Evolutionary conservation across 2,888 invertebrate genomes (phyloP).

Genomic region (Drosophila fungiperda): DNA sequence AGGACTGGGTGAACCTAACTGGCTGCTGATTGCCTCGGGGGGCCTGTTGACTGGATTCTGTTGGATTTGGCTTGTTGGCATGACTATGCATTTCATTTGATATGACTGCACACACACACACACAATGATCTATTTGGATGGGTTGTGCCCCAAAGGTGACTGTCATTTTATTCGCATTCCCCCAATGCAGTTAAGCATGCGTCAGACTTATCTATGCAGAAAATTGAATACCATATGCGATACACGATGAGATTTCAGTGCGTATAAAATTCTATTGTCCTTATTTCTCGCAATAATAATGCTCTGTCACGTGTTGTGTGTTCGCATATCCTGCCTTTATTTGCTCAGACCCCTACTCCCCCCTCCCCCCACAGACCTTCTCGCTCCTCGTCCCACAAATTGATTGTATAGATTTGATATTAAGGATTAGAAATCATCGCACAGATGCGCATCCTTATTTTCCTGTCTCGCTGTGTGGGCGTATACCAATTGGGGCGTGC

Average conservation of each 20-base stretch:
- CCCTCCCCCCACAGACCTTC: no score
- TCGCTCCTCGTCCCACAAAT: constrained; percentile 54
- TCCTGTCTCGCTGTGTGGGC: constrained; percentile 8
- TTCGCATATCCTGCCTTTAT: background rate
- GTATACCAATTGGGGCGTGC: background rate
- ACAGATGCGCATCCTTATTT: constrained; percentile 53
- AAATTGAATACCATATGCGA: constrained; percentile 71
- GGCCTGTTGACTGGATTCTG: constrained; percentile 27
- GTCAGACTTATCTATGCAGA: constrained; percentile 74
- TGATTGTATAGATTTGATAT: constrained; percentile 77
- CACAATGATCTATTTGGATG: constrained; percentile 71
- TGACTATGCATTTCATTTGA: constrained; percentile 80
- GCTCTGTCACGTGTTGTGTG: constrained; percentile 66
- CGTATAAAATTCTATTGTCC: constrained; percentile 26
- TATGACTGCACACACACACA: constrained; percentile 45
- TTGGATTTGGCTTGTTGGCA: constrained; percentile 42
- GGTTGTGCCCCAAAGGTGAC: constrained; percentile 67
- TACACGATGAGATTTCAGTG: constrained; percentile 30
- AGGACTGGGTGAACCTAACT: constrained; percentile 8
- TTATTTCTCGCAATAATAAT: constrained; percentile 54
- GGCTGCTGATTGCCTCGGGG: constrained; percentile 3
- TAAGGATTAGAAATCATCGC: constrained; percentile 73
- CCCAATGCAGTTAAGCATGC: constrained; percentile 51
- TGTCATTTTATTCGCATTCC: constrained; percentile 62
- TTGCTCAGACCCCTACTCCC: background rate